These are phyloP conservation scores for Esox lucius DNA, from an alignment of 2,797 vertebrate species.

Conservation along the genomic window DNA sequence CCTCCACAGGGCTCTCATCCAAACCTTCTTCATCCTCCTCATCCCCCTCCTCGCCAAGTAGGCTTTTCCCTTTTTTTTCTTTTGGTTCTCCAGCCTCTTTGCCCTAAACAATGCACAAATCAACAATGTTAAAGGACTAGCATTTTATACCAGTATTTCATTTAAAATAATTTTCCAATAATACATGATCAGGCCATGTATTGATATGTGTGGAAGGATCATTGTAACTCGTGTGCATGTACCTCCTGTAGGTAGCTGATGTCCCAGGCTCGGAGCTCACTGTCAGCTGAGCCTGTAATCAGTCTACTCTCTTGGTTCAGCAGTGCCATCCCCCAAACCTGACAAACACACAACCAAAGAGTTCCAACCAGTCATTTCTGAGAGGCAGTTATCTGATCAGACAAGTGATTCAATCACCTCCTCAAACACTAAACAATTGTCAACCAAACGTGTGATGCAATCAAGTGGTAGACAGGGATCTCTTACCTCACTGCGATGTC, in stretches of 20 bases:
- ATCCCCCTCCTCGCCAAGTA: conserved; percentile 50
- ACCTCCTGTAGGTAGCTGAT: conserved; percentile 85
- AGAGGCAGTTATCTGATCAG: background rate
- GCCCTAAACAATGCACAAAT: conserved; percentile 59
- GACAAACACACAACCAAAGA: conserved; percentile 2
- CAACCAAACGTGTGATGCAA: background rate
- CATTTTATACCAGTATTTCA: background rate
- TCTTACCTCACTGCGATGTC: conserved; percentile 92
- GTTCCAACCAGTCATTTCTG: background rate
- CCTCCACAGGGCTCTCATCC: conserved; percentile 76
- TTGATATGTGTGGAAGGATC: background rate
- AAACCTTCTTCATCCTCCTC: conserved; percentile 52
- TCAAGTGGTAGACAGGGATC: background rate
- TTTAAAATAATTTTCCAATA: background rate
- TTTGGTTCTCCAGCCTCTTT: conserved; percentile 82
- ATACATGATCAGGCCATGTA: background rate
- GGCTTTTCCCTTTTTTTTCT: conserved; percentile 82
- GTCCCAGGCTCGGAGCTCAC: conserved; percentile 93
- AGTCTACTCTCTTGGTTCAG: conserved; percentile 83
- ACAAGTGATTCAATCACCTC: background rate
- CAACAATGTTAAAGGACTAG: background rate
- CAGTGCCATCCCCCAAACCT: conserved; percentile 93
- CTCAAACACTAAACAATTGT: background rate
- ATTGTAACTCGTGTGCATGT: conserved; percentile 40
- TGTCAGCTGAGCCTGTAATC: conserved; percentile 91